These are phyloP conservation scores for Grallaria varia DNA, from an alignment of 2,113 vertebrate species.

Conservation along the genomic window DNA sequence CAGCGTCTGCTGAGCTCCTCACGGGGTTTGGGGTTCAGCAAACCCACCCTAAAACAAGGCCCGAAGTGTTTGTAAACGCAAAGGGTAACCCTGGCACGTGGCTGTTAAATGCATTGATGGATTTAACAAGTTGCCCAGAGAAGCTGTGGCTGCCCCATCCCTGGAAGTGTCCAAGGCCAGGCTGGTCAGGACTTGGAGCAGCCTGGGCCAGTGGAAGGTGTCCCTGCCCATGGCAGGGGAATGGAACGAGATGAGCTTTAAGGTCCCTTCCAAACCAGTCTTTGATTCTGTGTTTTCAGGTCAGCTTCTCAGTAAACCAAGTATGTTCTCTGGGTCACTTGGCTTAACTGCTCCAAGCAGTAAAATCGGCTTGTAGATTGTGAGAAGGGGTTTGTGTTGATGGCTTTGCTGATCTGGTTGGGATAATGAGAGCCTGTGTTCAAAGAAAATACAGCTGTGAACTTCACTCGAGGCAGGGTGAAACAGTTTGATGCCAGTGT, in stretches of 20 bases:
- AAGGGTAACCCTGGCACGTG: neutral
- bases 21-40: neutral
- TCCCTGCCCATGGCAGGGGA: neutral
- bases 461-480: neutral
- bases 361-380: neutral
- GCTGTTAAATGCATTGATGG: neutral
- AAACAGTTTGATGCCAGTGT: neutral
- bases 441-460: accelerated
- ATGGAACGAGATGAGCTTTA: neutral
- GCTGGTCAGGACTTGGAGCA: accelerated
- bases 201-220: accelerated
- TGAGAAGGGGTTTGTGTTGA: neutral
- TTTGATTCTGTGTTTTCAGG: neutral
- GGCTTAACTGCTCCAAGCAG: neutral
- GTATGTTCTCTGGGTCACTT: neutral
- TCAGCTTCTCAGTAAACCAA: neutral
- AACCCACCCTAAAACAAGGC: neutral
- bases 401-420: neutral
- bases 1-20: neutral
- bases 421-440: neutral
- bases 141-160: neutral
- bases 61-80: neutral
- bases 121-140: neutral
- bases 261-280: neutral
- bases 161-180: neutral